Percentiles rank a stretch among this genome's conserved stretches.
Evolutionary conservation across 1,140 invertebrate genomes (phyloP).

Genomic region (Trichonephila clavata): DNA sequence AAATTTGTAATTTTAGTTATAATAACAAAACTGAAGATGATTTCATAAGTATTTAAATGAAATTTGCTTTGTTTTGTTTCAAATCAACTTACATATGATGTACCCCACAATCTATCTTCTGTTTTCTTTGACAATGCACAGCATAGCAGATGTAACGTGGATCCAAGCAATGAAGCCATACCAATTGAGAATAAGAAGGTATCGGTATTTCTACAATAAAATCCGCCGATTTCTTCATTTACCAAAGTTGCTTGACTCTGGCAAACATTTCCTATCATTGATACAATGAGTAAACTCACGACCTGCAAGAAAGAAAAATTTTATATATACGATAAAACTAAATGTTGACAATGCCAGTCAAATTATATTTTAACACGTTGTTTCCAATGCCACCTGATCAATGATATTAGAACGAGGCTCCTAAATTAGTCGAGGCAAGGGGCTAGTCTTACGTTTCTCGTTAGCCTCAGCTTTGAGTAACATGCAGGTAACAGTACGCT

Average conservation of each 20-base stretch:
- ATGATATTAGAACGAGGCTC: no score
- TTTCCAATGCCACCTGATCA: no score
- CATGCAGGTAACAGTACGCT: no score
- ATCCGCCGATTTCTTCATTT: neutral
- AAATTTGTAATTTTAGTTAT: no score
- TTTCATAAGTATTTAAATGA: no score
- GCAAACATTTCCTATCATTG: neutral
- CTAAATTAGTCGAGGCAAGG: no score
- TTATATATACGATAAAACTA: neutral
- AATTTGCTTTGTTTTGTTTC: neutral
- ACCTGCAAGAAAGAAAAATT: neutral
- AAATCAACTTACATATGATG: conserved; percentile 35
- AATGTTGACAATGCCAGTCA: no score
- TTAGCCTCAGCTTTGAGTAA: no score
- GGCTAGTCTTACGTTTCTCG: no score
- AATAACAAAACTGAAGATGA: no score
- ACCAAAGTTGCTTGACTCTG: neutral
- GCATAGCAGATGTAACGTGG: neutral
- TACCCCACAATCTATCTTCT: neutral
- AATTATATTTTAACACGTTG: no score
- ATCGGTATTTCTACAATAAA: neutral
- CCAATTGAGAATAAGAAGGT: conserved; percentile 10
- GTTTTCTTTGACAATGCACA: conserved; percentile 21
- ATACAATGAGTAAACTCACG: neutral
- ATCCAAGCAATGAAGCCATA: neutral